phyloP scores from a whole-genome alignment of 2,797 vertebrate genomes.

The Bufotes viridis region DNA sequence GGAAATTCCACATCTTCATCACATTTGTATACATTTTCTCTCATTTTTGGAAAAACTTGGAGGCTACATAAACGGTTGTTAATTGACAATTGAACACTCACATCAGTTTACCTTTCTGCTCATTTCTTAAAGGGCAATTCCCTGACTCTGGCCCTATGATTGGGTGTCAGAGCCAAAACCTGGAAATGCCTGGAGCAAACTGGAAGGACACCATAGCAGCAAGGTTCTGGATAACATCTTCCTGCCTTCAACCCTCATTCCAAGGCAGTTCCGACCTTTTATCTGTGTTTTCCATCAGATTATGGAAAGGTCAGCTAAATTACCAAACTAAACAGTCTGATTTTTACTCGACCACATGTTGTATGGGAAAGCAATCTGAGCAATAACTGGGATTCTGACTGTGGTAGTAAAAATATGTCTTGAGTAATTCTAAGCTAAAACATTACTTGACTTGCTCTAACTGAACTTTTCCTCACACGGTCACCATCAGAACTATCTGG shows the following conservation, averaged over 20 bases:
- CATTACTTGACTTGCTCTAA: not conserved
- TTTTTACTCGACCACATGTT: constrained; percentile 18
- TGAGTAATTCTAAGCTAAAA: not conserved
- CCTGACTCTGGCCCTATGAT: not conserved
- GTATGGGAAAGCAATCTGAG: not conserved
- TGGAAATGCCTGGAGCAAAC: not conserved
- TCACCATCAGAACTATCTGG: no score
- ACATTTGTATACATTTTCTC: no score
- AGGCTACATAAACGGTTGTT: no score
- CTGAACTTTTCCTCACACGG: not conserved
- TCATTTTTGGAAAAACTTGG: no score
- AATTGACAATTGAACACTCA: not conserved
- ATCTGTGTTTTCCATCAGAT: not conserved
- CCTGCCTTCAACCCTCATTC: not conserved
- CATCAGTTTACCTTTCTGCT: not conserved
- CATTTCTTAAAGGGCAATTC: not conserved
- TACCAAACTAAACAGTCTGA: constrained; percentile 49
- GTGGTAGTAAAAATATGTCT: constrained; percentile 17
- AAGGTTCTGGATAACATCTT: not conserved
- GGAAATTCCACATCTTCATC: no score
- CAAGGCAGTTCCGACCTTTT: not conserved
- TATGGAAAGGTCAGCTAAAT: constrained; percentile 49
- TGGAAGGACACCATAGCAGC: not conserved
- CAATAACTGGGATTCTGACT: constrained; percentile 26
- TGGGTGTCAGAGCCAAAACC: not conserved